Evolutionary conservation across 2,888 invertebrate species (phyloP), one percentile per base, ranked within the genome.

Genomic region (Apodemia zela): DNA sequence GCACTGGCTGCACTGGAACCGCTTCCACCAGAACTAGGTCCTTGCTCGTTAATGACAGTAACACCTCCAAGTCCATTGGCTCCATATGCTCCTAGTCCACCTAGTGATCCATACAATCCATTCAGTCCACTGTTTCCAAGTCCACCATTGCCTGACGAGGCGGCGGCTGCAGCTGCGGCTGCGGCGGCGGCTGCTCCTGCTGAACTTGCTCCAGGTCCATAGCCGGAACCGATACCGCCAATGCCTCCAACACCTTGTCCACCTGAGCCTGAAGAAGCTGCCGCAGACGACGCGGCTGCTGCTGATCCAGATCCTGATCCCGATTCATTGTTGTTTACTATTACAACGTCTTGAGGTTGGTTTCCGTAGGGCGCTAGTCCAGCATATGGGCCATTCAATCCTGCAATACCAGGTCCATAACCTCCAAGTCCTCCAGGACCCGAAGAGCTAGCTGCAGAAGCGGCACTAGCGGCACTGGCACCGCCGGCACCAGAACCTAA

Each of bases 1-100:
- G 63, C 51, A 38, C 42, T 60, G 10, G 64, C 67, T 7, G 61
- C 66, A n/a, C 51, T 10, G 38, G 58, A 54, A 6, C 54, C 57
- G 33, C 58, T 51, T 6, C 59, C 33, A 33, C 21, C 17, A 10
- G 60, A 60, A 18, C 49, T 61, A 3, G 17, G 2, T 17, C 10
- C 47, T 47, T 47, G 47, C 17, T 17, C 47, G 6, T 47, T 47
- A 0, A 47, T 47, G 47, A 47, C 17, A 8, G 17, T 47, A 8
- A 47, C 17, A 17, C 15, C n/a, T 47, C 47, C 47, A 2, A 17
- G 6, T 8, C 47, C 17, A 11, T 29, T 29, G 29, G 29, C 6
- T 29, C 29, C 29, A 6, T 6, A 29, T 29, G 29, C 29, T 29
- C 29, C 29, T 1, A 29, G 29, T 29, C 29, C 29, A 29, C 29